Evolutionary conservation across 2,113 vertebrate genomes (phyloP), one percentile per base, ranked within the genome.

Genomic region (Hypomesus transpacificus): DNA sequence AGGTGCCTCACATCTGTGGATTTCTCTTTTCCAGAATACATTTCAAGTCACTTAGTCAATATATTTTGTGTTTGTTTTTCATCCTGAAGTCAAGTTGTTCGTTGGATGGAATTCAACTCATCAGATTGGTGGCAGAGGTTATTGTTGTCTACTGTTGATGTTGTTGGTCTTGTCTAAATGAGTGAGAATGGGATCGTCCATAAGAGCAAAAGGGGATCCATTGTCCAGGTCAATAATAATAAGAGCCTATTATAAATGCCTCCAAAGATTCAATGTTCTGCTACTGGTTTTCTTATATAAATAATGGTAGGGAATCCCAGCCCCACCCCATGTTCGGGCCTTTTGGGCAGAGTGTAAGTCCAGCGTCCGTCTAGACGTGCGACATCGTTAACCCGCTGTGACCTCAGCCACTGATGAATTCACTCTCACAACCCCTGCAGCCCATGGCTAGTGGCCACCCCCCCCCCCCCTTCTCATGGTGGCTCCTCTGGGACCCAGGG

Each of bases 331-430:
- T 66, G 6, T 75, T 78, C 24, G 24, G 24, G 76, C 75, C 79
- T 86, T 76, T 80, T 73, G 70, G 81, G 76, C 70, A 78, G 75
- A 82, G 86, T 81, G 81, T 77, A 84, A 82, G 88, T 84, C 73
- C 79, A 69, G 77, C 68, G 46, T 84, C 78, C 76, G 90, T 92
- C 90, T 91, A 92, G 91, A 92, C 90, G 85, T 71, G 87, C 82
- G 75, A 85, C 85, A 84, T 92, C 87, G 90, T 92, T 92, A 92
- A 92, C 91, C 91, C 78, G 76, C 80, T 16, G 26, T 75, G 89
- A 92, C 90, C 90, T 79, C 61, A 26, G 86, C 87, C 76, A 50
- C 85, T 60, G 81, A 96, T 95, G 90, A 92, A 95, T 97, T 95
- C 88, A 20, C 89, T 89, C 91, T 90, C 92, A 90, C 93, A 91